Conservation (phyloP, 2,888 invertebrate genomes). For the Tyria jacobaeae region DNA sequence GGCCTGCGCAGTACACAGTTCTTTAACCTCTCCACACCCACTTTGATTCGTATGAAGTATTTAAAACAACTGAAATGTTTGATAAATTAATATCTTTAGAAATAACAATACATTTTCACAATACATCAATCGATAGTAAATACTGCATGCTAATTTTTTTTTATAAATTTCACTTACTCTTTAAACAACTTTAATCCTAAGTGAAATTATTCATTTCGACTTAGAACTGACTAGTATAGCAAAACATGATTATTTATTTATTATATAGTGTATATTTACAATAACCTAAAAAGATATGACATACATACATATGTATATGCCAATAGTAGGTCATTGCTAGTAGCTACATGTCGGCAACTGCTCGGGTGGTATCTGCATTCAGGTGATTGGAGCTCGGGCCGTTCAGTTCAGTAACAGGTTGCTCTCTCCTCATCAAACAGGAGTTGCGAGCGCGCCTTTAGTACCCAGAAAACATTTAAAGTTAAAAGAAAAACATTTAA, state of each 20-base stretch:
- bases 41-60: not conserved
- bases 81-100: not conserved
- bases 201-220: not conserved
- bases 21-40: not conserved
- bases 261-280: not conserved
- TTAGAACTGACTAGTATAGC: not conserved
- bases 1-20: not conserved
- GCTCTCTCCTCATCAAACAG: not conserved
- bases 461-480: no score
- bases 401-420: not conserved
- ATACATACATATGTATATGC: not conserved
- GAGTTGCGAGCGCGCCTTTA: not conserved
- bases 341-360: not conserved
- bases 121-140: not conserved
- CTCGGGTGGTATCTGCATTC: no score
- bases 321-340: not conserved
- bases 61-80: not conserved
- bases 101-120: not conserved
- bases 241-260: not conserved
- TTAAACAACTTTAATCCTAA: not conserved
- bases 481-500: no score
- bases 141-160: not conserved
- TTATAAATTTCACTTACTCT: not conserved
- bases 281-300: not conserved
- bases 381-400: not conserved